Percentiles rank a stretch among this genome's conserved stretches.
Evolutionary conservation across 2,113 vertebrate species (phyloP).

Genomic region (Uria aalge): DNA sequence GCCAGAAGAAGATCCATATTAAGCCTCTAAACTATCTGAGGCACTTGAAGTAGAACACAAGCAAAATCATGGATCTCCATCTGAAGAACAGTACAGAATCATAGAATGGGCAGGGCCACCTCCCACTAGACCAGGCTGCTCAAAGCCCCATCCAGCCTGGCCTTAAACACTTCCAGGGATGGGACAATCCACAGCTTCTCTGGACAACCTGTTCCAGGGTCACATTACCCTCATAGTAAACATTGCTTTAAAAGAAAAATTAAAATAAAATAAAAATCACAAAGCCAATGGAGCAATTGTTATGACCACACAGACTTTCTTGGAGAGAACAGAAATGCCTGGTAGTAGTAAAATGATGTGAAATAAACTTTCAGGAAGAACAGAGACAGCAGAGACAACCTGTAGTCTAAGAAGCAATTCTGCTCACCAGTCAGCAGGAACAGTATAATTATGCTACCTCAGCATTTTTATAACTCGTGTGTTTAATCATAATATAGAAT

Average conservation of each 20-base stretch:
- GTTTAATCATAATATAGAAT: background rate
- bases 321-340: background rate
- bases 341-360: background rate
- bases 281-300: background rate
- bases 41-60: background rate
- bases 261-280: background rate
- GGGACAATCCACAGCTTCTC: too few relatives aligned
- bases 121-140: too few relatives aligned
- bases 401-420: background rate
- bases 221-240: background rate
- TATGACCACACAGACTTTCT: background rate
- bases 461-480: background rate
- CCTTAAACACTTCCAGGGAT: background rate
- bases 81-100: background rate
- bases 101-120: background rate
- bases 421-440: background rate
- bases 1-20: background rate
- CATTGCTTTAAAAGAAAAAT: background rate
- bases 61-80: background rate
- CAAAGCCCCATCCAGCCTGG: background rate
- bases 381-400: background rate
- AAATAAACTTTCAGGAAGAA: background rate
- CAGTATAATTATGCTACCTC: background rate
- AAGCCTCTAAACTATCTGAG: background rate
- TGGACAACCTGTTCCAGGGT: background rate